These are phyloP conservation scores for Hetaerina titia DNA, from an alignment of 2,888 invertebrate genomes.

Conservation along the genomic window DNA sequence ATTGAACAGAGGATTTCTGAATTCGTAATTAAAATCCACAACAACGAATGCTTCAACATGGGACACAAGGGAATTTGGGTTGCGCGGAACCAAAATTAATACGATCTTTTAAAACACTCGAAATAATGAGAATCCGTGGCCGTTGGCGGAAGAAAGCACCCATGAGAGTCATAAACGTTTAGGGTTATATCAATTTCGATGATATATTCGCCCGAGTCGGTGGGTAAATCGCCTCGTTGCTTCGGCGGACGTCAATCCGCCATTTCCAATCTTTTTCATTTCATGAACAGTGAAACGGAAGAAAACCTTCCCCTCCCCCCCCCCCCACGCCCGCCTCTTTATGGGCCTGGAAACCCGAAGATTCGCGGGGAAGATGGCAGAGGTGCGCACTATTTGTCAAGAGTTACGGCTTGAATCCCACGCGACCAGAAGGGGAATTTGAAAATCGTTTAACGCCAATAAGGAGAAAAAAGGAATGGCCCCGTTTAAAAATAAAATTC, in stretches of 20 bases:
- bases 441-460: neutral
- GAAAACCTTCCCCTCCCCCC: neutral
- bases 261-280: neutral
- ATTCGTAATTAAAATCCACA: neutral
- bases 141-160: neutral
- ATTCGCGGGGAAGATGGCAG: neutral
- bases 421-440: neutral
- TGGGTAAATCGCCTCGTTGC: neutral
- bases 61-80: neutral
- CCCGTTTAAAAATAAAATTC: no score
- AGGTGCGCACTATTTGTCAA: neutral
- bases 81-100: neutral
- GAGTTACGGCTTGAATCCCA: neutral
- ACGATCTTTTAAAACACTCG: neutral
- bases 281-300: neutral
- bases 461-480: no score
- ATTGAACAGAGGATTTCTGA: neutral
- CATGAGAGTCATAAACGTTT: neutral
- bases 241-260: neutral
- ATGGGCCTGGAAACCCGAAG: neutral
- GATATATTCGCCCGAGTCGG: neutral
- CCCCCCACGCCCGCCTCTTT: neutral
- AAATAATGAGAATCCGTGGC: neutral
- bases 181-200: neutral
- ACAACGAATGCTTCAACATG: neutral